Conservation (phyloP, 2,888 invertebrate species). For the Antheraea yamamai region DNA sequence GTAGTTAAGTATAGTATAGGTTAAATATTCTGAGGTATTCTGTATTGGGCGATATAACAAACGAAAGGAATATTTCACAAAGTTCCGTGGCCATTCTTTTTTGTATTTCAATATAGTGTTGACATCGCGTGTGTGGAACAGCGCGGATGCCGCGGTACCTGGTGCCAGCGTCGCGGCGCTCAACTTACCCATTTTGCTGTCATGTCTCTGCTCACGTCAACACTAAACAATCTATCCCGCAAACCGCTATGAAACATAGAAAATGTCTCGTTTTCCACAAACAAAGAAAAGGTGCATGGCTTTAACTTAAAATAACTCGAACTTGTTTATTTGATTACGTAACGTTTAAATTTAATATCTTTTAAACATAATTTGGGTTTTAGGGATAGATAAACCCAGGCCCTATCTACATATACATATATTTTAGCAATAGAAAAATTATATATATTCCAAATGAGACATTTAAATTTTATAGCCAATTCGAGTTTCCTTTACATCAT, state of each 20-base stretch:
- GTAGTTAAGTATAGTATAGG: too few species aligned
- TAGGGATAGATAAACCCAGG: too few species aligned
- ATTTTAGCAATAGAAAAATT: too few species aligned
- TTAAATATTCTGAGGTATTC: background rate
- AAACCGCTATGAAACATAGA: background rate
- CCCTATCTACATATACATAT: too few species aligned
- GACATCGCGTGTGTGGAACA: conserved; percentile 67
- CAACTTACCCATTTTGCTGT: conserved; percentile 59
- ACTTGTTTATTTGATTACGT: background rate
- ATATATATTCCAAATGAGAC: too few species aligned
- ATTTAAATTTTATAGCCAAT: too few species aligned
- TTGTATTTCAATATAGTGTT: conserved; percentile 51
- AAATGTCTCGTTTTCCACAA: background rate
- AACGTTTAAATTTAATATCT: background rate
- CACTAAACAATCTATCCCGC: conserved; percentile 14
- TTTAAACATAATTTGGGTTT: background rate
- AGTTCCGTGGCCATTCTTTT: conserved; percentile 52
- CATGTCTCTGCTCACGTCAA: conserved; percentile 74
- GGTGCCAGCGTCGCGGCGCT: conserved; percentile 56
- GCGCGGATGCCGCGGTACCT: conserved; percentile 70
- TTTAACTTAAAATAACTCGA: background rate
- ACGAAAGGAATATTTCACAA: conserved; percentile 30
- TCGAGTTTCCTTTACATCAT: too few species aligned
- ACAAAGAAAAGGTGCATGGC: conserved; percentile 2
- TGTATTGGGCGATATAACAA: background rate